Evolutionary conservation across 2,888 invertebrate genomes (phyloP), one percentile per base, ranked within the genome.

Genomic region (Eupithecia vulgata): DNA sequence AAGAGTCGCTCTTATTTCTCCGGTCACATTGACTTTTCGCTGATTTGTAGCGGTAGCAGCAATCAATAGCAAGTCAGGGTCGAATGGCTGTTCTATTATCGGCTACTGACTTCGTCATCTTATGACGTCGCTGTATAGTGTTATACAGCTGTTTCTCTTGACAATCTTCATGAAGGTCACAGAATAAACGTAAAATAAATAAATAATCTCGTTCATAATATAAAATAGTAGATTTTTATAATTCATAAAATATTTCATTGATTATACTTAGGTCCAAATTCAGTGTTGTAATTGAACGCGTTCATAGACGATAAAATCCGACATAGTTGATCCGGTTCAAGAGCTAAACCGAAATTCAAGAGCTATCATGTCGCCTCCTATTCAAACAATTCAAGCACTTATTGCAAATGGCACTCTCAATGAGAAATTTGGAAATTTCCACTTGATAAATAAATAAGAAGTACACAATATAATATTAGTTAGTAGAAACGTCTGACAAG

Each of bases 191-290:
- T 57, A 13, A 57, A 57, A 13, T 57, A 12, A 25, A 25, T 57
- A 25, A 57, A 12, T 57, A 57, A 25, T 57, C 21, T 57, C 57
- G 57, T 57, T 25, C 13, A 13, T 57, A 57, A 25, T 25, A 52
- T 52, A 52, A 25, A 25, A 52, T 25, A 21, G 57, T 57, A 57
- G 57, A 57, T 57, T 57, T 48, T 57, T 57, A 25, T 57, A 57
- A 57, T 25, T 52, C 57, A 57, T 57, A 25, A 25, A 25, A 5
- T 25, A 57, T 57, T 21, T 57, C 12, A 25, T 25, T 25, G 57
- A 57, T 57, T 12, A 2, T 10, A 40, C 37, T 6, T 37, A 35
- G 35, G 35, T 37, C 37, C 6, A 37, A 37, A 7, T 37, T 37
- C 37, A 37, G 7, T 1, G 37, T 37, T 37, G 7, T 8, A 6